Evolutionary conservation across 2,797 vertebrate species (phyloP).

Genomic region (Pseudomugil gertrudae): DNA sequence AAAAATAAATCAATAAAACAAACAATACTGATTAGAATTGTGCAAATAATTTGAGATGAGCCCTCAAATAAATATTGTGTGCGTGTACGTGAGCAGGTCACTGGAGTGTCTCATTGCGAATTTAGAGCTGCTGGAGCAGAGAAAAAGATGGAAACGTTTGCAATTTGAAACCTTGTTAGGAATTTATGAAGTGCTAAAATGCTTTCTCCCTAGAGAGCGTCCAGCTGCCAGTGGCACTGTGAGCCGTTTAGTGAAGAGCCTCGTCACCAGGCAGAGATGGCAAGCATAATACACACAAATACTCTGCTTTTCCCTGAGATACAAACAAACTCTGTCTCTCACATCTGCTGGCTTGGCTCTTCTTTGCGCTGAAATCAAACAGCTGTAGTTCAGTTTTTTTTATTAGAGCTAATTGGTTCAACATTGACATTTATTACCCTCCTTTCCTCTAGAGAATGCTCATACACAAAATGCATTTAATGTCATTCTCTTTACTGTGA

Average conservation of each 20-base stretch:
- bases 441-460: conserved; percentile 43
- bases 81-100: conserved; percentile 46
- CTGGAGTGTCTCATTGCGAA: conserved; percentile 57
- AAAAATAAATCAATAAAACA: neutral
- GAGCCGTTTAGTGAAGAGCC: conserved; percentile 76
- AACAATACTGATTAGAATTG: conserved; percentile 32
- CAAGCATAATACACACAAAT: conserved; percentile 51
- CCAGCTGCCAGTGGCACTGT: conserved; percentile 87
- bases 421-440: conserved; percentile 60
- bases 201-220: conserved; percentile 91
- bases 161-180: conserved; percentile 99
- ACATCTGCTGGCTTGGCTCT: conserved; percentile 39
- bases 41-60: conserved; percentile 30
- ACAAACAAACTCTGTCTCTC: conserved; percentile 24
- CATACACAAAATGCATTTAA: conserved; percentile 46
- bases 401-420: conserved; percentile 76
- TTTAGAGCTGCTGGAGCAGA: conserved; percentile 80
- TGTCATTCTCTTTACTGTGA: conserved; percentile 46
- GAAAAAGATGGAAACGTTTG: conserved; percentile 86
- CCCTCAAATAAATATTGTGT: conserved; percentile 26
- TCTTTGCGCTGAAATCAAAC: conserved; percentile 74
- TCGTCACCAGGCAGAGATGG: conserved; percentile 63
- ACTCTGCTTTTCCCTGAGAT: conserved; percentile 41
- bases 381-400: conserved; percentile 65
- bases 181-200: conserved; percentile 99